Evolutionary conservation across 2,113 vertebrate species (phyloP).

Genomic region (Ginglymostoma cirratum): DNA sequence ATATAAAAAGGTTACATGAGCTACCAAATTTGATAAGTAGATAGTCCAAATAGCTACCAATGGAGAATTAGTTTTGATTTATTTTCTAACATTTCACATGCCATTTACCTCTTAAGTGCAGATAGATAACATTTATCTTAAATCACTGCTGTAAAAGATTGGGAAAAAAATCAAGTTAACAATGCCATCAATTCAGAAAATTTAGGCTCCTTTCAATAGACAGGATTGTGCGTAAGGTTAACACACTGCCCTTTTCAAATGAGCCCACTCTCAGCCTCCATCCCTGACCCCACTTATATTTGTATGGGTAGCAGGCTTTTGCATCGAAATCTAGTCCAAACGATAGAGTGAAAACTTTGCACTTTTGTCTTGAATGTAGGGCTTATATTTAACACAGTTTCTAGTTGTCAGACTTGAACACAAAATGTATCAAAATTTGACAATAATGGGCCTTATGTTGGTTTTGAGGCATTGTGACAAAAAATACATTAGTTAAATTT

Average conservation of each 20-base stretch:
- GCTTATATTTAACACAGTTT: neutral
- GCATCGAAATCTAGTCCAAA: neutral
- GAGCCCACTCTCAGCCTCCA: neutral
- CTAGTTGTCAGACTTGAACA: too few species aligned
- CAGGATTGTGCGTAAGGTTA: conserved; percentile 1
- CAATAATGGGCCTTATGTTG: neutral
- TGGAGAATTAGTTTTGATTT: conserved; percentile 29
- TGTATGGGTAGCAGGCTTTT: neutral
- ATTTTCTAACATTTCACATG: neutral
- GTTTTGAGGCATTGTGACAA: neutral
- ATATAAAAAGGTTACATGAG: conserved; percentile 29
- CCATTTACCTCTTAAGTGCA: neutral
- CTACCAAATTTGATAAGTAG: conserved; percentile 33
- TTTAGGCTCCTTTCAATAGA: neutral
- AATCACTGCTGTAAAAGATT: neutral
- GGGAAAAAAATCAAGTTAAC: neutral
- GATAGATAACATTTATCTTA: conserved; percentile 1
- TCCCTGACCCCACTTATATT: neutral
- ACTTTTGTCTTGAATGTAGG: neutral
- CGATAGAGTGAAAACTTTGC: neutral
- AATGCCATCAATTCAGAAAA: neutral
- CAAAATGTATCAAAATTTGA: neutral
- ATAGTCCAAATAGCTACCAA: neutral
- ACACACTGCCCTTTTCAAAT: conserved; percentile 17
- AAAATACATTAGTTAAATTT: neutral